phyloP scores from a whole-genome alignment of 2,797 vertebrate genomes.

The Epinephelus malabaricus region DNA sequence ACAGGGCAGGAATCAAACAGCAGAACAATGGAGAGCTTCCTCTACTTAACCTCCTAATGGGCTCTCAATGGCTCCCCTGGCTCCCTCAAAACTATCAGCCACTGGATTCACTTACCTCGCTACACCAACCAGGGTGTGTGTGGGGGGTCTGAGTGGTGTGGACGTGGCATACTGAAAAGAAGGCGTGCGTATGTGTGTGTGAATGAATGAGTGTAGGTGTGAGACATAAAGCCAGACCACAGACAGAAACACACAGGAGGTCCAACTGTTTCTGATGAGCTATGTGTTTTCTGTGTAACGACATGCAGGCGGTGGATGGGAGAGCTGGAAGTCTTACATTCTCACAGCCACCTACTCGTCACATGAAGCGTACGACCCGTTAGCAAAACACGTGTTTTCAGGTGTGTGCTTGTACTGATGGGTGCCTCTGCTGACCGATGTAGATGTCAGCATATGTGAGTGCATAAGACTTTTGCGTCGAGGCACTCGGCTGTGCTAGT shows the following conservation, averaged over 20 bases:
- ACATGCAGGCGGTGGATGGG: constrained; percentile 48
- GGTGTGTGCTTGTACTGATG: constrained; percentile 40
- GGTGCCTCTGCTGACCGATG: constrained; percentile 47
- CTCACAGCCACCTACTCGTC: constrained; percentile 54
- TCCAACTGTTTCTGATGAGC: constrained; percentile 75
- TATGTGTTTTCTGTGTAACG: constrained; percentile 60
- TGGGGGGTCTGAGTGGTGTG: constrained; percentile 74
- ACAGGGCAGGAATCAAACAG: constrained; percentile 84
- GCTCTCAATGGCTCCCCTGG: constrained; percentile 86
- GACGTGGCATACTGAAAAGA: constrained; percentile 56
- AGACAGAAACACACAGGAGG: constrained; percentile 60
- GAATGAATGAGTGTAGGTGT: constrained; percentile 57
- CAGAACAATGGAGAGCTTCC: constrained; percentile 87
- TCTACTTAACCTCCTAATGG: constrained; percentile 89
- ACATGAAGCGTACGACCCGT: not conserved
- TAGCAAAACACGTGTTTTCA: constrained; percentile 40
- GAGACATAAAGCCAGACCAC: constrained; percentile 59
- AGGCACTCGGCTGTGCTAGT: constrained; percentile 63
- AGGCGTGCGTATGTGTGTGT: constrained; percentile 26
- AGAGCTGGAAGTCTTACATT: constrained; percentile 51
- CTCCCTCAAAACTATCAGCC: constrained; percentile 83
- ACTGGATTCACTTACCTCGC: constrained; percentile 85
- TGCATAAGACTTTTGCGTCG: constrained; percentile 40
- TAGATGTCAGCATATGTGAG: constrained; percentile 62
- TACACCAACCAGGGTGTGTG: constrained; percentile 64